Evolutionary conservation across 2,113 vertebrate species (phyloP).

Genomic region (Dissostichus mawsoni): DNA sequence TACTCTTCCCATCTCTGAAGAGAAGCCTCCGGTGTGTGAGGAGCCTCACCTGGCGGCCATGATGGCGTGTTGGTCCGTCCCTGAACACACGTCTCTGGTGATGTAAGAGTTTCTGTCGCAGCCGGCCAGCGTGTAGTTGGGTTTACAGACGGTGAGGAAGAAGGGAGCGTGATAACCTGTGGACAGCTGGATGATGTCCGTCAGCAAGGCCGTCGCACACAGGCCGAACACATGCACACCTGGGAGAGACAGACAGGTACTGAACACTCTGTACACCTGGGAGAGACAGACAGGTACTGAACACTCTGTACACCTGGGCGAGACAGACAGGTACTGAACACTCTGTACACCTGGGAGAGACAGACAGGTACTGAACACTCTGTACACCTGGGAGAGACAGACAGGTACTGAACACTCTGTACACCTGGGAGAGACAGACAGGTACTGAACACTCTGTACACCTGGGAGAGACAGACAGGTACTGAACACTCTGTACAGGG

Average conservation of each 20-base stretch:
- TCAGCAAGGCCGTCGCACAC: constrained; percentile 94
- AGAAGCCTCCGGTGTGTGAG: background rate
- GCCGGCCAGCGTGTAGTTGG: constrained; percentile 93
- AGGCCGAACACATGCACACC: constrained; percentile 96
- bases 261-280: constrained; percentile 94
- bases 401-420: no score
- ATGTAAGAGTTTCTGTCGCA: constrained; percentile 93
- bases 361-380: no score
- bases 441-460: background rate
- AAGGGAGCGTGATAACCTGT: constrained; percentile 95
- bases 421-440: background rate
- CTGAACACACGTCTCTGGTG: constrained; percentile 95
- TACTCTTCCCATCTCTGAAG: no score
- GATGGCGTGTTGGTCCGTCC: constrained; percentile 92
- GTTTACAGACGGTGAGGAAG: constrained; percentile 97
- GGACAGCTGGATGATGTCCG: constrained; percentile 94
- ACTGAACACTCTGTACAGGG: background rate
- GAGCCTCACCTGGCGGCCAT: constrained; percentile 89
- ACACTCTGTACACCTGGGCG: no score
- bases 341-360: background rate
- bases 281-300: constrained; percentile 9
- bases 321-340: background rate
- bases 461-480: background rate
- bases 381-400: no score
- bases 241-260: constrained; percentile 87